Conservation (phyloP, 1,140 invertebrate genomes). For the Microplitis demolitor region DNA sequence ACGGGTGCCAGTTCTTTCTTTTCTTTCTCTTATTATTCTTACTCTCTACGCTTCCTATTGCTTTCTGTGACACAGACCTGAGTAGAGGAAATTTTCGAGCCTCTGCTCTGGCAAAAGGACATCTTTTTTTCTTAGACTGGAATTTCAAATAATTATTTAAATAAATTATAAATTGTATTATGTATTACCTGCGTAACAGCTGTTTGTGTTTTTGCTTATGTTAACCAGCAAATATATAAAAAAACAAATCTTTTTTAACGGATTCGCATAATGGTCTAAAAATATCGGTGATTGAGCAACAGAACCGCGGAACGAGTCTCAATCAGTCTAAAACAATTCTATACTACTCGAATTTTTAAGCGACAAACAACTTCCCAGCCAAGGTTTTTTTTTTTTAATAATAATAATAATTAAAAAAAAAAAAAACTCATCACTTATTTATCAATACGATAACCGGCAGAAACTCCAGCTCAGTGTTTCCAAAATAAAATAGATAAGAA, state of each 20-base stretch:
- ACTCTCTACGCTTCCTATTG: conserved; percentile 7
- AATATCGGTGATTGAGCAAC: conserved; percentile 3
- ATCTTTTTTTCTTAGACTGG: too few relatives aligned
- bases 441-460: too few relatives aligned
- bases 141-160: not conserved
- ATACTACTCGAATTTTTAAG: not conserved
- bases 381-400: not conserved
- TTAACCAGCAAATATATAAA: not conserved
- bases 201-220: not conserved
- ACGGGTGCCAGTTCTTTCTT: conserved; percentile 23
- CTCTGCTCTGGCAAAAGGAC: too few relatives aligned
- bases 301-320: not conserved
- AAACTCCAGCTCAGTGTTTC: too few relatives aligned
- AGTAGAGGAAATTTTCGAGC: too few relatives aligned
- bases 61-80: too few relatives aligned
- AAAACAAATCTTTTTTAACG: not conserved
- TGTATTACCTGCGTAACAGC: not conserved
- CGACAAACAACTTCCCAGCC: not conserved
- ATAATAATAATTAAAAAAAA: not conserved
- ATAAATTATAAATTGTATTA: not conserved
- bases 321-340: not conserved
- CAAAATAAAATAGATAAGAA: too few relatives aligned
- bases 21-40: conserved; percentile 11
- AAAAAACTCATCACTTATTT: too few relatives aligned
- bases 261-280: conserved; percentile 13